Base-by-base conservation (phyloP, 2,888 invertebrate genomes). In the Micropterix aruncella region DNA sequence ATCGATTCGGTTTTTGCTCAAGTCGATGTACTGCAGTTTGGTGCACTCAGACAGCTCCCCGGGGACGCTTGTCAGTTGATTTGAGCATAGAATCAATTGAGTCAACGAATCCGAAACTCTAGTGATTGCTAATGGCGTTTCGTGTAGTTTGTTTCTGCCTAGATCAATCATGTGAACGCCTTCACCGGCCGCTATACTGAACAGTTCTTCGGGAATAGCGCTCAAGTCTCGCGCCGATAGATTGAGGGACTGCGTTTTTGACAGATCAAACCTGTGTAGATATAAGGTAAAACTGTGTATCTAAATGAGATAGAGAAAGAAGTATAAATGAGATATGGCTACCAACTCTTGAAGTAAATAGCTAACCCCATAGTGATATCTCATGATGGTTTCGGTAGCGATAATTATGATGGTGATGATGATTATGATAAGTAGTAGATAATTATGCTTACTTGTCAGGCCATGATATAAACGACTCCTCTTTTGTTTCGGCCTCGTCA, bases 121-220 rank as follows among this genome's bases (percentile, higher is more conserved):
- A 46, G 59, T 53, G 42, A n/a, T n/a, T n/a, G n/a, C n/a, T n/a
- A n/a, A n/a, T n/a, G n/a, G n/a, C n/a, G n/a, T n/a, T 1, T 67
- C 56, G 2, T 65, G 62, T 1, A 94, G 68, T 54, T 75, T 77
- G 63, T 94, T 94, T 61, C 83, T 85, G 47, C 86, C 86, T 47
- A 93, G 63, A 65, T 93, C 91, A 5, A 91, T 74, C 41, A 78
- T 76, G 44, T 76, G 77, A 5, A 89, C 84, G 48, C 79, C 76
- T 1, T 83, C 86, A 43, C 75, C 74, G 9, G 70, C 71, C 2
- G 89, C 91, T 45, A 80, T 68, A 45, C 71, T 62, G 58, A 89
- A 82, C 16, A 89, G 75, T 44, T 80, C 73, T 12, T 78, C 78
- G 0, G 92, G 88, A 15, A 92, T 69, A 4, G 67, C 58, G 0